phyloP scores from a whole-genome alignment of 2,113 vertebrate genomes.

The Scortum barcoo region DNA sequence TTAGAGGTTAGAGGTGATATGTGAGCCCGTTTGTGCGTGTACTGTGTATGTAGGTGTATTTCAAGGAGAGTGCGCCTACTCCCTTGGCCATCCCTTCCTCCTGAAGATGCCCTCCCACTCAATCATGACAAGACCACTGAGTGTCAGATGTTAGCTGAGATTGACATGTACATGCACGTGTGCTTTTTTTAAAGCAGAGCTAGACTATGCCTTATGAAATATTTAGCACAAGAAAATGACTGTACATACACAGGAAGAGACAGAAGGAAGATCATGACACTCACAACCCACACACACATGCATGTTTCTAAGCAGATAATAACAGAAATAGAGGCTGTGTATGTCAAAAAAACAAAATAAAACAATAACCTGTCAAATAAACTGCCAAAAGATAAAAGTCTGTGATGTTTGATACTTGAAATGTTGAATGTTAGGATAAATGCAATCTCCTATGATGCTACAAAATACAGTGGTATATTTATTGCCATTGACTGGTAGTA shows the following conservation, averaged over 20 bases:
- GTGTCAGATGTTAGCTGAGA: slow-evolving; percentile 44
- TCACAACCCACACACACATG: background rate
- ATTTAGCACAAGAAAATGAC: too few relatives aligned
- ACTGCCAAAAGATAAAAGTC: background rate
- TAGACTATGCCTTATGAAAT: background rate
- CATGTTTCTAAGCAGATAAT: background rate
- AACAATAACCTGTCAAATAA: background rate
- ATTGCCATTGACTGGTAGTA: background rate
- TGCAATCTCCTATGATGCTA: background rate
- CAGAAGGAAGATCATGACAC: background rate
- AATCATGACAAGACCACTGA: slow-evolving; percentile 35
- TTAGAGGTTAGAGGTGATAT: slow-evolving; percentile 58
- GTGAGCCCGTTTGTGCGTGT: background rate
- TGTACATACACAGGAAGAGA: background rate
- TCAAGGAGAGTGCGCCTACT: slow-evolving; percentile 35
- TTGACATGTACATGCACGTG: slow-evolving; percentile 21
- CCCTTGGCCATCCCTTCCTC: slow-evolving; percentile 23
- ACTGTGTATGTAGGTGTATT: background rate
- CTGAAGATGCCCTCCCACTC: slow-evolving; percentile 36
- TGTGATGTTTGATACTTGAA: background rate
- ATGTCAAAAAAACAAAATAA: background rate
- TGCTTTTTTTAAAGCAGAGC: background rate
- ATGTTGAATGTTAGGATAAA: background rate
- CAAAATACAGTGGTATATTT: background rate
- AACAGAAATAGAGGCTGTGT: background rate